Evolutionary conservation across 1,140 invertebrate genomes (phyloP).

Genomic region (Hetaerina americana): DNA sequence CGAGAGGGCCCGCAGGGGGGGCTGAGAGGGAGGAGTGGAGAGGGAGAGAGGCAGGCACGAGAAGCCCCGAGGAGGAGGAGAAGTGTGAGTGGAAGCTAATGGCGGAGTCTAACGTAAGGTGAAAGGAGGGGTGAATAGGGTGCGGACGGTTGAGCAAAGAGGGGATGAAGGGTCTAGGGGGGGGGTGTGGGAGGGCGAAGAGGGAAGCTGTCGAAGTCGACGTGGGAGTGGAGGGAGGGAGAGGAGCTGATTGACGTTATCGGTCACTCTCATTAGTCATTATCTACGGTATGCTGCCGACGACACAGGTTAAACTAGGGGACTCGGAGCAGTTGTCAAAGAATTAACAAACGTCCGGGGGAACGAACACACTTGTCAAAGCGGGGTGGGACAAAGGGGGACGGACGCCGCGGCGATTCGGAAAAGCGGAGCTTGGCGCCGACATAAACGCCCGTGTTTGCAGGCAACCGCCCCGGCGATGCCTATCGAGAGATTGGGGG

Average conservation of each 20-base stretch:
- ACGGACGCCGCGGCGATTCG: background rate
- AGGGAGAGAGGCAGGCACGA: too few relatives aligned
- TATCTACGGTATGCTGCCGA: background rate
- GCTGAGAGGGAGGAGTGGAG: too few relatives aligned
- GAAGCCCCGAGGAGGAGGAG: background rate
- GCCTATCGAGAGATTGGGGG: background rate
- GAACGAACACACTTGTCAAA: background rate
- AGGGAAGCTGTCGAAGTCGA: background rate
- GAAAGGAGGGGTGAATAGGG: background rate
- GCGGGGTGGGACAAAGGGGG: background rate
- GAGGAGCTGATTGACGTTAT: background rate
- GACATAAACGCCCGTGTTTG: background rate
- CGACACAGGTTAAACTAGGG: background rate
- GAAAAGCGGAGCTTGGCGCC: background rate
- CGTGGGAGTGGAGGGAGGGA: background rate
- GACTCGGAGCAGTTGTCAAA: background rate
- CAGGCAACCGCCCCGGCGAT: background rate
- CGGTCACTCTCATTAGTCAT: background rate
- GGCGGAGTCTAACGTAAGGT: background rate
- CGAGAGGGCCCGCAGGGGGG: too few relatives aligned
- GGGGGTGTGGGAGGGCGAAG: background rate
- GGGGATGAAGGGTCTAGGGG: background rate
- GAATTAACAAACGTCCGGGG: background rate
- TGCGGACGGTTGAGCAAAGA: background rate
- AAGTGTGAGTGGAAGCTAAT: background rate